Conservation (phyloP, 2,797 vertebrate species). For the Loris lydekkerianus region DNA sequence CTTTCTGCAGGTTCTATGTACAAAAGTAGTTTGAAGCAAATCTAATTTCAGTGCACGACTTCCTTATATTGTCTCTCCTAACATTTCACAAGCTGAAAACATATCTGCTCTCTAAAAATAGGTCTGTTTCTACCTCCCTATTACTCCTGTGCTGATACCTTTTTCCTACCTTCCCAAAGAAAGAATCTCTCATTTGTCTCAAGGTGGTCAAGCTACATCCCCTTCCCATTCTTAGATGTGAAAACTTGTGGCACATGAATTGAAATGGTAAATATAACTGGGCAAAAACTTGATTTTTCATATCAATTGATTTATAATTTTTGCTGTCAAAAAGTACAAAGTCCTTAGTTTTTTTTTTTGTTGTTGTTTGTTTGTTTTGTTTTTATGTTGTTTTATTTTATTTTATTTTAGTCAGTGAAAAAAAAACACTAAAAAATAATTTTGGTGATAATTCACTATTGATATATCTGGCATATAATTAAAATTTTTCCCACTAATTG, state of each 20-base stretch:
- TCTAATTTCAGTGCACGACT: not conserved
- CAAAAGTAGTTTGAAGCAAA: not conserved
- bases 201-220: not conserved
- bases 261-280: not conserved
- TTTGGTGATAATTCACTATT: not conserved
- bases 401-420: not conserved
- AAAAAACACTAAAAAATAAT: not conserved
- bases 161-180: not conserved
- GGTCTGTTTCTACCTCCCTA: not conserved
- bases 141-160: rapidly evolving
- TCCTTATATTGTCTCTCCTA: not conserved
- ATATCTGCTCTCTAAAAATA: not conserved
- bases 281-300: not conserved
- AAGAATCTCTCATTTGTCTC: not conserved
- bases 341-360: not conserved
- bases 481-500: not conserved
- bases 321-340: not conserved
- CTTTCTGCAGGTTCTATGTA: not conserved
- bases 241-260: not conserved
- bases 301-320: not conserved
- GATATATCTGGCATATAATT: not conserved
- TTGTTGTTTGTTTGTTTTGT: not conserved
- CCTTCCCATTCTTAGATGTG: not conserved
- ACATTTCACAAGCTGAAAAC: not conserved
- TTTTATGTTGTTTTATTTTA: too few species aligned